Evolutionary conservation across 2,797 vertebrate genomes (phyloP), one percentile per base, ranked within the genome.

Genomic region (Ateles fusciceps): DNA sequence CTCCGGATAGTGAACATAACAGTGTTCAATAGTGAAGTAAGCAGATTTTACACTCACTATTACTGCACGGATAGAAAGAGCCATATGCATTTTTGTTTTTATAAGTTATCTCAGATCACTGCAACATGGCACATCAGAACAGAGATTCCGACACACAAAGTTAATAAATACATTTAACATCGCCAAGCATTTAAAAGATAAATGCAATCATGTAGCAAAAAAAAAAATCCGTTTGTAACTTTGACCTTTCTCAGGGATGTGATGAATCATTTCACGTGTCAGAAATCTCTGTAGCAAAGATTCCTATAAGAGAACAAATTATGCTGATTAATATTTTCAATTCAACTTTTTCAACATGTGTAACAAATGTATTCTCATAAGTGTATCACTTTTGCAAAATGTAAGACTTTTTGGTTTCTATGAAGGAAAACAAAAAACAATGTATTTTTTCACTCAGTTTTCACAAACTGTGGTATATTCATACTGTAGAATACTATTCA

Each of bases 281-380:
- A 95, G 90, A 97, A 98, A 95, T 98, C 97, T 97, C 98, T 98
- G 96, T 97, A 98, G 91, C 96, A 96, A 98, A 97, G 98, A 98
- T 98, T 98, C 98, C 98, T 98, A 93, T 79, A 97, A 98, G 80
- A 98, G 95, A 92, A 30, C 97, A 96, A 97, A 91, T 57, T 50
- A 72, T 64, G 30, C 64, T 95, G 76, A 39, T 97, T 97, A 93
- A 91, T 26, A 94, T 79, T 64, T 95, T 93, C 89, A 96, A 95
- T 28, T 88, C 52, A 92, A 83, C 36, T 17, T 91, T 79, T 79
- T 95, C 39, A 94, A 15, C 83, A 96, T 95, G 59, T 96, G 85
- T 19, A 95, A 96, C 97, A 94, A 97, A 81, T 81, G 46, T 28
- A 94, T 94, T 94, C 44, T 95, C 95, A 64, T 33, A 71, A 36